phyloP scores from a whole-genome alignment of 2,888 invertebrate species.

The Alloplasta piceator region DNA sequence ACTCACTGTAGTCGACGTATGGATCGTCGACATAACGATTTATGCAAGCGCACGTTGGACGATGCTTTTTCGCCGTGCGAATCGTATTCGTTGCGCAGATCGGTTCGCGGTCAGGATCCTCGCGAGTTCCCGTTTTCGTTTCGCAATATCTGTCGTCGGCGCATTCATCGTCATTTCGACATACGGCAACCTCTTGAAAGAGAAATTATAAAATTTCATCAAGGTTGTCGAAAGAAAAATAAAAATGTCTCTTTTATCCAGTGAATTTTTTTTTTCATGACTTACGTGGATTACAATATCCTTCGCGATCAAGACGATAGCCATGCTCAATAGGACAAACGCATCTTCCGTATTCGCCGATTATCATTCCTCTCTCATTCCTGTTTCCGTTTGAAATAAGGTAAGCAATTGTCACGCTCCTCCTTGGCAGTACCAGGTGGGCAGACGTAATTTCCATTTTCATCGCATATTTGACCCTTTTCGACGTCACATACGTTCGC shows the following conservation, averaged over 20 bases:
- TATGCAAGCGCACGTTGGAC: slow-evolving; percentile 91
- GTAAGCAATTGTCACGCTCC: slow-evolving; percentile 90
- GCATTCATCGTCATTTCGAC: slow-evolving; percentile 90
- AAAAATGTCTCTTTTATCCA: not conserved
- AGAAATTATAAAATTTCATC: slow-evolving; percentile 1
- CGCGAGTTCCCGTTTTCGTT: slow-evolving; percentile 88
- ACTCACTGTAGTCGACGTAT: slow-evolving; percentile 89
- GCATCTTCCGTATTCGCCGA: slow-evolving; percentile 91
- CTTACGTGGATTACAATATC: slow-evolving; percentile 86
- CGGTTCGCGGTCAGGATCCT: slow-evolving; percentile 91
- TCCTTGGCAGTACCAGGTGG: slow-evolving; percentile 91
- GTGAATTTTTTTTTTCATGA: slow-evolving; percentile 66
- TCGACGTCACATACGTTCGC: slow-evolving; percentile 87
- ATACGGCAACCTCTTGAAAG: slow-evolving; percentile 83
- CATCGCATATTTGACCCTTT: slow-evolving; percentile 88
- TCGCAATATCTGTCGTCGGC: slow-evolving; percentile 91
- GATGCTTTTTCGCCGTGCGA: slow-evolving; percentile 91
- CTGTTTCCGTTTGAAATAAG: slow-evolving; percentile 89
- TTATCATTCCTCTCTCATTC: slow-evolving; percentile 91
- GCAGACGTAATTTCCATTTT: slow-evolving; percentile 89
- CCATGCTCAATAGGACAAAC: slow-evolving; percentile 89
- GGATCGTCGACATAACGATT: slow-evolving; percentile 91
- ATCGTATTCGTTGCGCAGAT: slow-evolving; percentile 90
- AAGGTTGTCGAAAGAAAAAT: slow-evolving; percentile 8
- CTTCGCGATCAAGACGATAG: slow-evolving; percentile 86